A percentile compares a stretch with the other conserved stretches of the same genome.
phyloP scores from a whole-genome alignment of 2,797 vertebrate species.

The Hoplostethus atlanticus region DNA sequence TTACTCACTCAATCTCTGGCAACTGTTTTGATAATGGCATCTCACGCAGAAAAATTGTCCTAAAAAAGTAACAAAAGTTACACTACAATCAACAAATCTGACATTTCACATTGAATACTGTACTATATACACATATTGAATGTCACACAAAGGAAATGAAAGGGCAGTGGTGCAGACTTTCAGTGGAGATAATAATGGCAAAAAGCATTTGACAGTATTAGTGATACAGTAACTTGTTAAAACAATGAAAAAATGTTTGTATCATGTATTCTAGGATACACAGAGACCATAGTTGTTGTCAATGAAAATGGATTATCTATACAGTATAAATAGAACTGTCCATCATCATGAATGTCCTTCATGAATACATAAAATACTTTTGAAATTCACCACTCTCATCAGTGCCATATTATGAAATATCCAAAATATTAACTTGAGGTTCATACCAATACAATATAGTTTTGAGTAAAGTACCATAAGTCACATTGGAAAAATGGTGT shows the following conservation, averaged over 20 bases:
- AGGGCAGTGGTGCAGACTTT: conserved; percentile 68
- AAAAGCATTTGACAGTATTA: conserved; percentile 48
- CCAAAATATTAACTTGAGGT: conserved; percentile 35
- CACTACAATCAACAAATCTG: conserved; percentile 34
- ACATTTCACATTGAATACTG: conserved; percentile 50
- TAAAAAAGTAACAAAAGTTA: conserved; percentile 21
- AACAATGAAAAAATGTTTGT: conserved; percentile 53
- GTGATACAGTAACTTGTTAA: conserved; percentile 51
- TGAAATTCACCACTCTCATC: conserved; percentile 34
- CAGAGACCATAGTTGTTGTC: conserved; percentile 61
- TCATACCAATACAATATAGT: conserved; percentile 21
- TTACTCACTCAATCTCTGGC: conserved; percentile 37
- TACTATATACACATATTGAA: conserved; percentile 56
- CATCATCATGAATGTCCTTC: conserved; percentile 46
- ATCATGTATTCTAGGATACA: conserved; percentile 34
- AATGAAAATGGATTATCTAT: conserved; percentile 63
- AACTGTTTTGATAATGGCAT: conserved; percentile 47
- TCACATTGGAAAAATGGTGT: background rate
- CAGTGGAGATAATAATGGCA: conserved; percentile 71
- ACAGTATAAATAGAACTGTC: conserved; percentile 50
- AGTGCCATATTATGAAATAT: conserved; percentile 44
- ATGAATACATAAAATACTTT: conserved; percentile 13
- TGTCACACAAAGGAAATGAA: conserved; percentile 35
- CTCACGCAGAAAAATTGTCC: conserved; percentile 15
- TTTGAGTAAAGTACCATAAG: conserved; percentile 15